These are phyloP conservation scores for Moxostoma hubbsi DNA, from an alignment of 2,797 vertebrate genomes.

Conservation along the genomic window DNA sequence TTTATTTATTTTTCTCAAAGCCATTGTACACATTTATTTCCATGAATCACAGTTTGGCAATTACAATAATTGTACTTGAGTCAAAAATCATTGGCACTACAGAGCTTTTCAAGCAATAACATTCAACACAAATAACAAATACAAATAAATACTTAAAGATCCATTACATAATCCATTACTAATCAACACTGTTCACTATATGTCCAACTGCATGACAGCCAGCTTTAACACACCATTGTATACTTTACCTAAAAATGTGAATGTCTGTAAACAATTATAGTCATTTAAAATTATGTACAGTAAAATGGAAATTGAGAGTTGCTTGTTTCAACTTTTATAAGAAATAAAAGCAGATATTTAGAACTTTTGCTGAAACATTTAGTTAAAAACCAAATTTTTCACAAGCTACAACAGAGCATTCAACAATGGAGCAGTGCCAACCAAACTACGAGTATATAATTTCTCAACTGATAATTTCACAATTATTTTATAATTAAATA, in stretches of 20 bases:
- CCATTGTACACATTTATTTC: constrained; percentile 33
- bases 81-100: constrained; percentile 2
- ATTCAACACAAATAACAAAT: neutral
- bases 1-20: neutral
- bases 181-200: too few species aligned
- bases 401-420: neutral
- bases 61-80: constrained; percentile 29
- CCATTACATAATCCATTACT: too few species aligned
- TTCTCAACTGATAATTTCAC: neutral
- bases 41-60: constrained; percentile 17
- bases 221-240: neutral
- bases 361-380: constrained; percentile 12
- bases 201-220: too few species aligned
- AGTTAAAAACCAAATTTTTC: constrained; percentile 5
- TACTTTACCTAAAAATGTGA: neutral
- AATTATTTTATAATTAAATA: constrained; percentile 1
- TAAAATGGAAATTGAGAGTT: too few species aligned
- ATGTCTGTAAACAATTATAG: too few species aligned
- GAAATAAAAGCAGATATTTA: neutral
- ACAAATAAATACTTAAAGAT: neutral
- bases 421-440: neutral
- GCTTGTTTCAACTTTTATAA: too few species aligned
- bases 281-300: too few species aligned
- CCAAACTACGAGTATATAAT: neutral
- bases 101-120: constrained; percentile 4